Percentiles rank a stretch among this genome's conserved stretches.
Evolutionary conservation across 2,888 invertebrate genomes (phyloP).

Genomic region (Heliconius ethilla): DNA sequence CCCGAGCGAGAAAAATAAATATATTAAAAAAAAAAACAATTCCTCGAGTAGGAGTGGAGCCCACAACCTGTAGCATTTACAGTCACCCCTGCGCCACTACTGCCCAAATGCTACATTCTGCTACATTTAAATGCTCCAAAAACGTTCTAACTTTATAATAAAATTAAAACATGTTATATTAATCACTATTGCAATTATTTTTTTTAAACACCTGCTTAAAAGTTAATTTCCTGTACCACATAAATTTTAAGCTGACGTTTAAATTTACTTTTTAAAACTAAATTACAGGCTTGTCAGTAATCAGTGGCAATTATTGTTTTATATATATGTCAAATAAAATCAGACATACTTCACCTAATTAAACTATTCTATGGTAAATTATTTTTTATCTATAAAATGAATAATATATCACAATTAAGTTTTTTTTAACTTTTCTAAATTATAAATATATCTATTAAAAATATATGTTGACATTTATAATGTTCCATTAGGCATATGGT

Average conservation of each 20-base stretch:
- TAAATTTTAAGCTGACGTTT: conserved; percentile 6
- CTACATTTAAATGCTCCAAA: background rate
- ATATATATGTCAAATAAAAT: conserved; percentile 27
- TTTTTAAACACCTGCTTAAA: conserved; percentile 10
- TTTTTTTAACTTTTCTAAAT: no score
- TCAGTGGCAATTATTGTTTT: conserved; percentile 21
- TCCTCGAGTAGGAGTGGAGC: no score
- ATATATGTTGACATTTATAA: no score
- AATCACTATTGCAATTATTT: background rate
- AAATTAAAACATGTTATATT: background rate
- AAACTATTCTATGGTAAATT: conserved; percentile 1
- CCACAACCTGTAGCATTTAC: no score
- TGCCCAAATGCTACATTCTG: no score
- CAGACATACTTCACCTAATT: conserved; percentile 10
- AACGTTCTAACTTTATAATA: background rate
- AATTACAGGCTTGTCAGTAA: conserved; percentile 20
- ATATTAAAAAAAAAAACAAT: no score
- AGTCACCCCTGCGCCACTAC: no score
- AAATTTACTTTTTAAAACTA: background rate
- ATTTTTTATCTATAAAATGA: background rate
- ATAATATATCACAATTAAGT: background rate
- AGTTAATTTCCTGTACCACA: background rate
- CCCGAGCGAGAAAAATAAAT: no score
- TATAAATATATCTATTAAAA: no score
- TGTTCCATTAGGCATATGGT: no score